These are phyloP conservation scores for Lasioglossum leucozonium DNA, from an alignment of 2,888 invertebrate genomes.

Conservation along the genomic window DNA sequence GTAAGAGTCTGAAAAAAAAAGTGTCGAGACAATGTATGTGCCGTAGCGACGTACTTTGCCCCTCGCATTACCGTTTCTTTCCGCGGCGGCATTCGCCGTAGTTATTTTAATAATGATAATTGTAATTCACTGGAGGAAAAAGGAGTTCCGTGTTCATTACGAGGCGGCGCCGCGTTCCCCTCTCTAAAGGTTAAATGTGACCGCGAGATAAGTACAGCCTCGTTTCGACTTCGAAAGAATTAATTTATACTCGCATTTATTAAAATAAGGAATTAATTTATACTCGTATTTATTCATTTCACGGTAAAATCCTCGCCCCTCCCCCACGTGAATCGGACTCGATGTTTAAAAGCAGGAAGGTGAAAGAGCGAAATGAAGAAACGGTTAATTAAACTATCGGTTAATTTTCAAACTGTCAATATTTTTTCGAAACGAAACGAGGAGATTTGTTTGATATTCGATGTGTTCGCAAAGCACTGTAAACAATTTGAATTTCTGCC, in stretches of 20 bases:
- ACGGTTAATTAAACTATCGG: background rate
- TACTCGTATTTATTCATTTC: background rate
- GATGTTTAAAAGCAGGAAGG: background rate
- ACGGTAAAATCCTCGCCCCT: background rate
- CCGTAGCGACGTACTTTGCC: background rate
- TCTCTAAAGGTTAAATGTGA: background rate
- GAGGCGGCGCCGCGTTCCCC: background rate
- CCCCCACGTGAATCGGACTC: no score
- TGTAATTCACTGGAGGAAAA: background rate
- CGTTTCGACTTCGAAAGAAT: background rate
- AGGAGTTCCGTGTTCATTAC: constrained; percentile 2
- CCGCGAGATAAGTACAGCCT: background rate
- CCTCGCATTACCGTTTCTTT: background rate
- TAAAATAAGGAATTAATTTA: background rate
- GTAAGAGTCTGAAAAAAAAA: background rate
- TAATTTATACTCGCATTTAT: background rate
- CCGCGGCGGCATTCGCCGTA: background rate
- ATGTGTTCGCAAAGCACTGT: background rate
- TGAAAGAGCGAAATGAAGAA: background rate
- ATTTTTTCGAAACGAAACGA: background rate
- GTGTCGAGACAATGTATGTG: background rate
- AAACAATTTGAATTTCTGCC: background rate
- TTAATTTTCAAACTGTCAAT: background rate
- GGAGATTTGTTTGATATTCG: background rate
- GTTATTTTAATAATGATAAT: constrained; percentile 7